Conservation (phyloP, 2,797 vertebrate genomes). For the Urophycis tenuis region DNA sequence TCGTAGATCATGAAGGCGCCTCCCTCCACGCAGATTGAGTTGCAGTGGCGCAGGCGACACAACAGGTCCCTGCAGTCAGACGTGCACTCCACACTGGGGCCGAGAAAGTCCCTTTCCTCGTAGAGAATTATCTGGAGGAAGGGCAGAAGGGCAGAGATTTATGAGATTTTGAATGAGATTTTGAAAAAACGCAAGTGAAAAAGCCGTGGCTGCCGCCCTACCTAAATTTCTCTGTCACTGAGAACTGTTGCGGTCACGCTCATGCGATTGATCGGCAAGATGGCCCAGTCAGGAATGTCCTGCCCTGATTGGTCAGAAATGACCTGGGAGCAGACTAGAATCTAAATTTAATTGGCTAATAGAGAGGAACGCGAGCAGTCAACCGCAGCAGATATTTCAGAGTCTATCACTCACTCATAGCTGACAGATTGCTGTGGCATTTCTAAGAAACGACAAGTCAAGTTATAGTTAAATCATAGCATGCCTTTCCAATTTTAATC, state of each 20-base stretch:
- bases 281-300: background rate
- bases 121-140: conserved; percentile 64
- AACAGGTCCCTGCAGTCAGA: conserved; percentile 53
- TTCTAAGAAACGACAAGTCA: background rate
- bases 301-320: background rate
- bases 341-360: too few species aligned
- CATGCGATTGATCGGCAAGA: background rate
- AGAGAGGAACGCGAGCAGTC: too few species aligned
- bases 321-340: background rate
- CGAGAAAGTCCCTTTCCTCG: conserved; percentile 63
- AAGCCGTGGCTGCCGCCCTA: too few species aligned
- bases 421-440: background rate
- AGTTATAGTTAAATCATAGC: background rate
- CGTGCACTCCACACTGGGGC: conserved; percentile 49
- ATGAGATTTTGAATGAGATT: too few species aligned
- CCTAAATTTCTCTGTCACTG: background rate
- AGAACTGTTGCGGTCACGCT: background rate
- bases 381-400: too few species aligned
- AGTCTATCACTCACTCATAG: too few species aligned
- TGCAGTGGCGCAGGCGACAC: conserved; percentile 47
- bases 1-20: conserved; percentile 68
- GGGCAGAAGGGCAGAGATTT: background rate
- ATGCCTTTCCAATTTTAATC: too few species aligned
- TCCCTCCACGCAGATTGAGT: conserved; percentile 61
- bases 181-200: too few species aligned